Evolutionary conservation across 2,797 vertebrate genomes (phyloP), one percentile per base, ranked within the genome.

Genomic region (Danio kyathit): DNA sequence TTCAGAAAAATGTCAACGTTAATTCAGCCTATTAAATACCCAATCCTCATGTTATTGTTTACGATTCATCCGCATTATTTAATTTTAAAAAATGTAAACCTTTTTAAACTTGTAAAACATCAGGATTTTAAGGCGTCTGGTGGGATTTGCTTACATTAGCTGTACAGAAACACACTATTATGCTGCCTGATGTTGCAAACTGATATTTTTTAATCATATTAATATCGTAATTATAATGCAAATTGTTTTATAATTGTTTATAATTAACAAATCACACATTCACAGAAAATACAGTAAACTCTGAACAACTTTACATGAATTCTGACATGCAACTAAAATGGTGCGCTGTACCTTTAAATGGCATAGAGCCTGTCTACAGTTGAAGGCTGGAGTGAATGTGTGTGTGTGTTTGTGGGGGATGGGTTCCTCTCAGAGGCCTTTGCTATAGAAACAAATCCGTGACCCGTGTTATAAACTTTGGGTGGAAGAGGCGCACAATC

Each of bases 351-450:
- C 69, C 80, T 87, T 85, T 85, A 84, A 87, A 63, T 59, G 54
- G 29, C 51, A 46, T 10, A 72, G 67, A 29, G 48, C 40, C 56
- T 63, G 65, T 64, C 70, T 59, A 69, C 52, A 51, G 54, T 69
- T 71, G 80, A 82, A 60, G 29, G 71, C 60, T 64, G 46, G 59
- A 16, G 16, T 73, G 72, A 64, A 29, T 72, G n/a, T 49, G 43
- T 41, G 21, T 65, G 76, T 67, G 64, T 79, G 16, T 79, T 41
- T 71, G 66, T 49, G 86, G 82, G 76, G 87, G 82, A 75, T 80
- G 85, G 84, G 81, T 40, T 59, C 60, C 21, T 67, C 51, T 80
- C 64, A 54, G 48, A 76, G 72, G 57, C 79, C 51, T 79, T 85
- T 60, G 63, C 54, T 19, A 46, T 43, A 60, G 41, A 72, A 72